Base-by-base conservation (phyloP, 2,797 vertebrate species). In the Molossus molossus region DNA sequence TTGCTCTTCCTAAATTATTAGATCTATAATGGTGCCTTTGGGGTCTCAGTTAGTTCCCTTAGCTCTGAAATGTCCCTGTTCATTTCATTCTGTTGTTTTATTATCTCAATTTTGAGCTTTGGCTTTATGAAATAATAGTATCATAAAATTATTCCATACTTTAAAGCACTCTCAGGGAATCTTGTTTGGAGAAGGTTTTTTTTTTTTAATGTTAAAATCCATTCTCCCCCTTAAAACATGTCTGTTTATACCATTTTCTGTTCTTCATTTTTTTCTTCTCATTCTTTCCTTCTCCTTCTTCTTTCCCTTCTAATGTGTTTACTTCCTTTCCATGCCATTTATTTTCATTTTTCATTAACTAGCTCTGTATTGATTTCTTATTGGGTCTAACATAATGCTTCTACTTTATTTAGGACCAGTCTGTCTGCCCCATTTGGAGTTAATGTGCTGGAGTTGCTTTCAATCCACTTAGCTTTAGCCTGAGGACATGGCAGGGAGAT, bases 1-100 rank as follows among this genome's bases (percentile, higher is more conserved):
- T 62, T 75, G 58, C 4, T 62, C 70, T 96, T 95, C 50, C 33
- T 53, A 94, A 92, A 86, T 94, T 81, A 48, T 33, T 69, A 84
- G 17, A 53, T 82, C 20, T 90, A 20, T 57, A 75, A 53, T 23
- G 55, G n/a, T 15, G 45, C 29, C 37, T 89, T 85, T 60, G 11
- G 69, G 21, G n/a, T 89, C 48, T 86, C 55, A 23, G 7, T 53
- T 60, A 45, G 21, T 94, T 82, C 82, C 76, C 33, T 72, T 92
- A 92, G 37, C 10, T 29, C 62, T 88, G 65, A 87, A 91, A 48
- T 55, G 37, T 85, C n/a, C 18, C 21, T 21, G 37, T 79, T 87
- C 45, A 60, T 65, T 73, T 93, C 18, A 69, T 69, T 69, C 64
- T 65, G 37, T 48, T 88, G 15, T 77, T 89, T 76, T 80, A 95